Evolutionary conservation across 2,888 invertebrate species (phyloP).

Genomic region (Melitaea athalia): DNA sequence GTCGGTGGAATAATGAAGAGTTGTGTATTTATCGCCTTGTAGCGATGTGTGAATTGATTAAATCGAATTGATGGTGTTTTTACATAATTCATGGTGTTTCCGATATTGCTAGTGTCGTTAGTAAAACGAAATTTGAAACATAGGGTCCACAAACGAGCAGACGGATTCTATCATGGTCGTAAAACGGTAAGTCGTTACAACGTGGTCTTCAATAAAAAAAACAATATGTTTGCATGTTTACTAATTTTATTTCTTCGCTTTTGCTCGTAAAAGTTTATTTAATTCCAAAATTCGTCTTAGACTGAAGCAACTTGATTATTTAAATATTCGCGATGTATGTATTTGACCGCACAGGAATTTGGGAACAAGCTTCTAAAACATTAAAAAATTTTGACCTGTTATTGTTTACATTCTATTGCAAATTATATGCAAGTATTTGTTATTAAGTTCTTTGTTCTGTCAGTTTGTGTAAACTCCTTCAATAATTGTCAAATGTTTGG

Average conservation of each 20-base stretch:
- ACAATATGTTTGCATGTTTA: conserved; percentile 23
- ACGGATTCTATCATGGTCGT: conserved; percentile 83
- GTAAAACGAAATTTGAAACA: conserved; percentile 77
- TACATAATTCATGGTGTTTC: conserved; percentile 79
- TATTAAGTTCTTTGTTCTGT: not conserved
- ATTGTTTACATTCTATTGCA: not conserved
- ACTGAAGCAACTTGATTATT: not conserved
- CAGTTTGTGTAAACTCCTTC: not conserved
- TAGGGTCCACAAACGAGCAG: conserved; percentile 81
- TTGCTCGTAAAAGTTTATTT: not conserved
- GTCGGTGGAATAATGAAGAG: conserved; percentile 70
- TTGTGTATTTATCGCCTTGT: conserved; percentile 74
- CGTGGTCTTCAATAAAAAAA: conserved; percentile 40
- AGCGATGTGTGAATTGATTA: conserved; percentile 77
- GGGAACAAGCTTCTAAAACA: not conserved
- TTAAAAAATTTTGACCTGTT: not conserved
- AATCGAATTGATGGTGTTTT: conserved; percentile 76
- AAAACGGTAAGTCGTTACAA: conserved; percentile 74
- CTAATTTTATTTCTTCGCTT: not conserved
- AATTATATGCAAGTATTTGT: not conserved
- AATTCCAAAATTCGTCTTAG: not conserved
- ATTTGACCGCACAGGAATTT: not conserved
- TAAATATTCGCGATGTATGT: conserved; percentile 1
- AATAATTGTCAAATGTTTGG: conserved; percentile 21
- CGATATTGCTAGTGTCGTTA: conserved; percentile 71